Base-by-base conservation (phyloP, 2,113 vertebrate species). In the Phrynosoma blainvillii region DNA sequence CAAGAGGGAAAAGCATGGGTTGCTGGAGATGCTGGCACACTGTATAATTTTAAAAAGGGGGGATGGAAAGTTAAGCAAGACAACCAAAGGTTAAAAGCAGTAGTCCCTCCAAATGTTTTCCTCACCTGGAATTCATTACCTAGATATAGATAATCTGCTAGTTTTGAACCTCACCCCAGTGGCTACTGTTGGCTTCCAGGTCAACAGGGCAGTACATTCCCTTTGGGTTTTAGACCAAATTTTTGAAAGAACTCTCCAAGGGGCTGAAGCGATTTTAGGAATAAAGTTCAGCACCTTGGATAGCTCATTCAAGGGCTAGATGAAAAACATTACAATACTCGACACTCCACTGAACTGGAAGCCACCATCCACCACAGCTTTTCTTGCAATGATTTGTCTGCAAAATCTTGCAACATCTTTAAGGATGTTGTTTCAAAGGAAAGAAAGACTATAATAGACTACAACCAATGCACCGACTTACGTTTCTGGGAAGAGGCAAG, bases 401-500 rank as follows among this genome's bases (percentile, higher is more conserved):
- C 32, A n/a, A n/a, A n/a, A n/a, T n/a, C n/a, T n/a, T n/a, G n/a
- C n/a, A n/a, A n/a, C n/a, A n/a, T n/a, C n/a, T n/a, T n/a, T n/a
- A n/a, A n/a, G n/a, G n/a, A n/a, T n/a, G n/a, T 7, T 12, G 5
- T 42, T 62, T 27, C 75, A 66, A 56, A n/a, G 40, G n/a, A 21
- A 79, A 5, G 10, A 70, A 21, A 27, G 10, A 3, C 16, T 16
- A 42, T 47, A 30, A 40, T 16, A 85, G 25, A n/a, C 18, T 20
- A 5, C n/a, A 70, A 27, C 5, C 83, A 62, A 84, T 13, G 23
- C 32, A 40, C 3, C 16, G 89, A 96, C 96, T 97, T 95, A 97
- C 96, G 95, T 94, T 97, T 97, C 92, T 94, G 95, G 23, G 91
- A 88, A 73, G 92, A 81, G 3, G 89, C 54, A 0, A 59, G 65